These are phyloP conservation scores for Lepidocolaptes lacrymiger DNA, from an alignment of 2,797 vertebrate genomes.

Conservation along the genomic window DNA sequence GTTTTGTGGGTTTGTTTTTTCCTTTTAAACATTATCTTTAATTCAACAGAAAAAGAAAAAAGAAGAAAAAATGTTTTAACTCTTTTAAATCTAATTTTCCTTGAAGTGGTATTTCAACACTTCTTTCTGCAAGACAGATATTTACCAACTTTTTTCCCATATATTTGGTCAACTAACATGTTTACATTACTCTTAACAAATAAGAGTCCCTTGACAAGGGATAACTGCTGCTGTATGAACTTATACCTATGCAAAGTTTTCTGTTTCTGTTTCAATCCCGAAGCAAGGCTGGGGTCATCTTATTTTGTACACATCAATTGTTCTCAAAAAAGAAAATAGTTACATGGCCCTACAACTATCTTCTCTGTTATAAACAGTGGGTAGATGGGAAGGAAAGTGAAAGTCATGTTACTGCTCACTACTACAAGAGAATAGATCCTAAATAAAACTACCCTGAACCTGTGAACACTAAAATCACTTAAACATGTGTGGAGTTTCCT, in stretches of 20 bases:
- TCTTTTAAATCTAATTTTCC: background rate
- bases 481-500: background rate
- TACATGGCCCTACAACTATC: background rate
- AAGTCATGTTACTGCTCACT: background rate
- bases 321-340: background rate
- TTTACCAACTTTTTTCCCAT: background rate
- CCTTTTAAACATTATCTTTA: background rate
- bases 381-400: background rate
- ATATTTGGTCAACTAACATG: background rate
- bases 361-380: background rate
- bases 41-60: background rate
- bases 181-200: background rate
- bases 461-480: conserved; percentile 3
- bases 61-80: accelerated
- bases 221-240: background rate
- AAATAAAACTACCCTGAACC: background rate
- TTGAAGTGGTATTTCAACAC: background rate
- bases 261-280: background rate
- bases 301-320: background rate
- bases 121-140: background rate
- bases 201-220: too few species aligned
- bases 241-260: background rate
- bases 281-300: background rate
- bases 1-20: background rate
- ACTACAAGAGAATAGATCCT: background rate